Evolutionary conservation across 2,797 vertebrate species (phyloP).

Genomic region (Notamacropus eugenii): DNA sequence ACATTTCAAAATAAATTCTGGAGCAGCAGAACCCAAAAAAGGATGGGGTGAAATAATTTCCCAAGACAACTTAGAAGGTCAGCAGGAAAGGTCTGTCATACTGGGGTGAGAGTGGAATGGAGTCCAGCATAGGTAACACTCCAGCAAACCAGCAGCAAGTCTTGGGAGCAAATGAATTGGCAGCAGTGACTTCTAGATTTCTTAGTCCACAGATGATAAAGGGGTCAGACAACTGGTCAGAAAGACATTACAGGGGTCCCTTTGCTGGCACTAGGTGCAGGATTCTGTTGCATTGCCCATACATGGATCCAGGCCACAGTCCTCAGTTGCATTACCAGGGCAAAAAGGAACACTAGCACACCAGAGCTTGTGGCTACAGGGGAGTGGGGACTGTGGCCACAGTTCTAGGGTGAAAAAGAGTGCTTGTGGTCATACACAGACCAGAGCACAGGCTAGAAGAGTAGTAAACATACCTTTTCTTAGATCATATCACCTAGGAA

Average conservation of each 20-base stretch:
- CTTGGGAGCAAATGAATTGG: neutral
- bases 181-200: neutral
- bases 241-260: neutral
- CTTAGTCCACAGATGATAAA: neutral
- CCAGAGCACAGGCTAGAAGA: neutral
- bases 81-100: neutral
- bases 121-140: neutral
- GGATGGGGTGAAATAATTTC: neutral
- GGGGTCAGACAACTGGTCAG: neutral
- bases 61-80: neutral
- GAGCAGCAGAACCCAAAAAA: neutral
- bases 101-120: neutral
- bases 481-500: neutral
- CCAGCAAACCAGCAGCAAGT: neutral
- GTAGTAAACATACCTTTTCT: neutral
- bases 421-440: neutral
- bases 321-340: neutral
- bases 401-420: neutral
- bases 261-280: neutral
- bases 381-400: neutral
- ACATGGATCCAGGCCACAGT: neutral
- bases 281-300: neutral
- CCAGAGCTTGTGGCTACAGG: neutral
- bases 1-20: neutral
- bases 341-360: neutral